Evolutionary conservation across 2,113 vertebrate species (phyloP).

Genomic region (Hyaena hyaena): DNA sequence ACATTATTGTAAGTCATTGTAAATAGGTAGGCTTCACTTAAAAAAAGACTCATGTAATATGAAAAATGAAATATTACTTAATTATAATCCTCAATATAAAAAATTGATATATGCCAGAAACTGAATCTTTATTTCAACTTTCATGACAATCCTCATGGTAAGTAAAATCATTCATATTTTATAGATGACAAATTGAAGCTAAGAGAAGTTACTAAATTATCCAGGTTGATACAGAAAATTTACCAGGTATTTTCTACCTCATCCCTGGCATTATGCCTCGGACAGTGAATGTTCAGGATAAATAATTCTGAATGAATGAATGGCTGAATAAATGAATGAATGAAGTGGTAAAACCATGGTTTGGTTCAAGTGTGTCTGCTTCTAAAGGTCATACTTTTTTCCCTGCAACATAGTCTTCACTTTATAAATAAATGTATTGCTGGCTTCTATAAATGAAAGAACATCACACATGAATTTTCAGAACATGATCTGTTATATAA

Average conservation of each 20-base stretch:
- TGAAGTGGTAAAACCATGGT: background rate
- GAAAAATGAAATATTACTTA: constrained; percentile 15
- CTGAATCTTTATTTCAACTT: constrained; percentile 62
- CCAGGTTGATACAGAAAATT: constrained; percentile 35
- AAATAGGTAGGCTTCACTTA: background rate
- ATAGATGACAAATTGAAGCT: constrained; percentile 57
- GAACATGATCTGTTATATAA: background rate
- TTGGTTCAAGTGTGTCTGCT: background rate
- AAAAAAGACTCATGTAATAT: background rate
- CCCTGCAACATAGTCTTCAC: background rate
- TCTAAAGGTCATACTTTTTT: background rate
- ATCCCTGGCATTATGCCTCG: constrained; percentile 33
- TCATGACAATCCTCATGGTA: constrained; percentile 31
- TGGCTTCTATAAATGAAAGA: constrained; percentile 27
- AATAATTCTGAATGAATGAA: constrained; percentile 61
- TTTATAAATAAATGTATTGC: constrained; percentile 15
- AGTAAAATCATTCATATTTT: constrained; percentile 64
- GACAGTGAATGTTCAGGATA: background rate
- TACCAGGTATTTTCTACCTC: background rate
- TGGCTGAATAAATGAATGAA: constrained; percentile 1
- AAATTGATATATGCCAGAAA: constrained; percentile 48
- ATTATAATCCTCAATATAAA: constrained; percentile 34
- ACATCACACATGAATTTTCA: background rate
- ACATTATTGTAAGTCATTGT: constrained; percentile 18
- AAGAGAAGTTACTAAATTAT: constrained; percentile 70